A percentile compares a stretch with the other conserved stretches of the same genome.
Evolutionary conservation across 2,797 vertebrate species (phyloP).

Genomic region (Acrocephalus scirpaceus): DNA sequence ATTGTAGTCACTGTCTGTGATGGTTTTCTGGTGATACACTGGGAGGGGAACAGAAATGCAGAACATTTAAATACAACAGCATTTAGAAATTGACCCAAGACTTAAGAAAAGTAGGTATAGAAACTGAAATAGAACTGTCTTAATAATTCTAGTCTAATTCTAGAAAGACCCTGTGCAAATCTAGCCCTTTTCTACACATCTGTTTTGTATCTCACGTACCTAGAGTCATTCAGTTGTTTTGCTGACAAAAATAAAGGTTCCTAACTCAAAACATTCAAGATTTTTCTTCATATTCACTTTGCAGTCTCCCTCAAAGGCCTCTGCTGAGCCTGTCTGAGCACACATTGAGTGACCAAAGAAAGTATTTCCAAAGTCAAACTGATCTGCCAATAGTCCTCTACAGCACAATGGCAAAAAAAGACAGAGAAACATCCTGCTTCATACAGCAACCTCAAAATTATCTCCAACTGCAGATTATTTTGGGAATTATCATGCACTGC

Average conservation of each 20-base stretch:
- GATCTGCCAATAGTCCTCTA: not conserved
- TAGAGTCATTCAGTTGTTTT: not conserved
- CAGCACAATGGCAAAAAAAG: not conserved
- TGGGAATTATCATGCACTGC: not conserved
- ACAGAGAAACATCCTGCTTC: not conserved
- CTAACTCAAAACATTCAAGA: not conserved
- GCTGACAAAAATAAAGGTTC: not conserved
- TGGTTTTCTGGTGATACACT: not conserved
- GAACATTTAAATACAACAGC: not conserved
- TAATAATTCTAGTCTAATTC: not conserved
- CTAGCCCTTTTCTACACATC: not conserved
- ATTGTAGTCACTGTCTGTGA: not conserved
- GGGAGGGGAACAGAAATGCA: not conserved
- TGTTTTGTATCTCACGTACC: not conserved
- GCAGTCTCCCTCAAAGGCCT: not conserved
- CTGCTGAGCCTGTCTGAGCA: not conserved
- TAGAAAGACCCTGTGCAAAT: not conserved
- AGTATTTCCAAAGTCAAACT: accelerated
- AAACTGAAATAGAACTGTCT: not conserved
- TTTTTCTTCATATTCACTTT: not conserved
- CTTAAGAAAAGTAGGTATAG: not conserved
- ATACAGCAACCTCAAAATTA: not conserved
- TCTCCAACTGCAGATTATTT: not conserved
- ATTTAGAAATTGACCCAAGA: not conserved
- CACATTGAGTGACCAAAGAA: not conserved